A percentile compares a stretch with the other conserved stretches of the same genome.
Conservation (phyloP, 2,888 invertebrate species). For the Drosophila paranaensis region DNA sequence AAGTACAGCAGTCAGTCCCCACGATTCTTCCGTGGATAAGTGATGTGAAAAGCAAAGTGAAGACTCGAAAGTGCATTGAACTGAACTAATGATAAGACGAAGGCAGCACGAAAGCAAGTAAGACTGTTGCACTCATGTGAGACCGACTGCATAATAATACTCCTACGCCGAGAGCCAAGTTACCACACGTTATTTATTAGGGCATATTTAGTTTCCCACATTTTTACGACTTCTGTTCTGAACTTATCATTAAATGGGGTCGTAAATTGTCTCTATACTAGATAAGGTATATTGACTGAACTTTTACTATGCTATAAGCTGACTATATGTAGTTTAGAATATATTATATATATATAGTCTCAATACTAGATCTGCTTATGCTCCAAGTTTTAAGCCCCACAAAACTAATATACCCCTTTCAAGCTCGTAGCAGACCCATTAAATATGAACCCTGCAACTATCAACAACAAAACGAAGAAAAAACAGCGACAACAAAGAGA, state of each 20-base stretch:
- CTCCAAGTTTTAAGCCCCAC: too few relatives aligned
- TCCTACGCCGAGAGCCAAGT: slow-evolving; percentile 1
- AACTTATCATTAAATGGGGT: background rate
- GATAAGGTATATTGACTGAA: background rate
- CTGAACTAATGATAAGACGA: slow-evolving; percentile 49
- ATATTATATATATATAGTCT: background rate
- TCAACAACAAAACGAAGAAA: slow-evolving; percentile 9
- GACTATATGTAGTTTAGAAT: too few relatives aligned
- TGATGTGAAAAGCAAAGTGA: slow-evolving; percentile 30
- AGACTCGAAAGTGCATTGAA: slow-evolving; percentile 57
- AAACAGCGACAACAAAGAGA: slow-evolving; percentile 15
- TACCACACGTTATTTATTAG: background rate
- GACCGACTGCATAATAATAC: slow-evolving; percentile 4
- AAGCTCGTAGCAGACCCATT: background rate
- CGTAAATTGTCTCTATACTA: background rate
- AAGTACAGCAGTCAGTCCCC: slow-evolving; percentile 52
- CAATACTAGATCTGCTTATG: background rate
- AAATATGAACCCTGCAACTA: slow-evolving; percentile 11
- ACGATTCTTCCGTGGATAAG: slow-evolving; percentile 48
- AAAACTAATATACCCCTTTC: background rate
- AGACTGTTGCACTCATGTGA: slow-evolving; percentile 1
- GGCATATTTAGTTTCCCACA: background rate
- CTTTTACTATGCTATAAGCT: background rate
- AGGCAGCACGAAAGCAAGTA: slow-evolving; percentile 22
- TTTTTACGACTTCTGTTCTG: background rate